phyloP scores from a whole-genome alignment of 2,797 vertebrate genomes.

The Tachyglossus aculeatus region DNA sequence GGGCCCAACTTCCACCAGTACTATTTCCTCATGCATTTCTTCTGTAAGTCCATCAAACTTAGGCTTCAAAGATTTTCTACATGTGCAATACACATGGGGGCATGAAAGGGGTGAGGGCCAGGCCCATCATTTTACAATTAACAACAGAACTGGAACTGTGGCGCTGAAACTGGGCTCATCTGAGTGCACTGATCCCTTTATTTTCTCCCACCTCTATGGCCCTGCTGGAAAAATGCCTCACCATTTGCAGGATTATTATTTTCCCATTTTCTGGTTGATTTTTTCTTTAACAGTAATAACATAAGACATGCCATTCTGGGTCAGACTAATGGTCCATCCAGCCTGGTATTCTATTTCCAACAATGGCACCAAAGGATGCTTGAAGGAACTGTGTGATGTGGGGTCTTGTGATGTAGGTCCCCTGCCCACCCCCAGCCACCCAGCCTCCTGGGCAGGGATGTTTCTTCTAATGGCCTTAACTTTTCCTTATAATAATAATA shows the following conservation, averaged over 20 bases:
- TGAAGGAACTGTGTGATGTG: too few species aligned
- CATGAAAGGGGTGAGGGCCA: neutral
- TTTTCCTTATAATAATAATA: too few species aligned
- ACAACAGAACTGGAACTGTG: slow-evolving; percentile 1
- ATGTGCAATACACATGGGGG: neutral
- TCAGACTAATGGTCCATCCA: too few species aligned
- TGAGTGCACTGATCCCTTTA: neutral
- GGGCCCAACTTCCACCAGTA: too few species aligned
- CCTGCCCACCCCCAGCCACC: too few species aligned
- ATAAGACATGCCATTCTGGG: too few species aligned
- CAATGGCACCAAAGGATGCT: too few species aligned
- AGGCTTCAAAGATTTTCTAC: neutral
- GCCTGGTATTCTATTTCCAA: too few species aligned
- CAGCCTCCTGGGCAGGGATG: too few species aligned
- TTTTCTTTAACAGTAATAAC: too few species aligned
- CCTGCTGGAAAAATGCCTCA: neutral
- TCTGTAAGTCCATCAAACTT: neutral
- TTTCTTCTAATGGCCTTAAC: too few species aligned
- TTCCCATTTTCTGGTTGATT: neutral
- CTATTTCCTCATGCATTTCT: neutral
- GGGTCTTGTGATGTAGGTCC: too few species aligned
- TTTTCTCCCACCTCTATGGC: neutral
- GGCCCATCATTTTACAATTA: neutral
- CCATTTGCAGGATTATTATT: neutral
- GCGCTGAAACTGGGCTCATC: neutral